Evolutionary conservation across 2,113 vertebrate species (phyloP), one percentile per base, ranked within the genome.

Genomic region (Illadopsis cleaveri): DNA sequence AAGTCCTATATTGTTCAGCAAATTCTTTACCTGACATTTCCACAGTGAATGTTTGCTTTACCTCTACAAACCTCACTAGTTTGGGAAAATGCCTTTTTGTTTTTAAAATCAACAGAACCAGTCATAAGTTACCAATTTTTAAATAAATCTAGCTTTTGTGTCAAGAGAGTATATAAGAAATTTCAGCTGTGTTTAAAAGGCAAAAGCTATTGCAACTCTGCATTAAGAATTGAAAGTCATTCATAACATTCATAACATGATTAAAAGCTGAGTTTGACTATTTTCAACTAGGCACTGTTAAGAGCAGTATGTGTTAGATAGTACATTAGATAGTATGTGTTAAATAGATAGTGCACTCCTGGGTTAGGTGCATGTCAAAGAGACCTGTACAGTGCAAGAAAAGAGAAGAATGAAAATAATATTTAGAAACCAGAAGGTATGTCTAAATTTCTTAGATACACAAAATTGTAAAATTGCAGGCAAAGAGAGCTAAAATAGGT

Each of bases 251-350:
- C 56, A 22, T 58, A 56, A 78, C 37, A 64, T 21, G 23, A 84
- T 65, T 68, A 91, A 84, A 92, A 95, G 40, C 56, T 91, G 65
- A 87, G 21, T 68, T 77, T 84, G 73, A 30, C 27, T 91, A 64
- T 92, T 92, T 95, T 89, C 68, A 93, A 37, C 45, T 71, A 64
- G 77, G 44, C 28, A 53, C 65, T 91, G 44, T 84, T 73, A 89
- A 69, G 18, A 56, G 44, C 73, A 65, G 11, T 56, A 31, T 37
- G 57, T 33, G 57, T 48, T 89, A 81, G 31, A 28, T 44, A 80
- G 40, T 51, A 45, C 65, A 42, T 45, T 45, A 45, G 45, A 45
- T 45, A 45, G 44, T 21, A 21, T 45, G 44, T 45, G 44, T 45
- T 45, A 45, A 17, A 31, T 17, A 82, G 31, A 28, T 35, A 80